Evolutionary conservation across 2,797 vertebrate species (phyloP), one percentile per base, ranked within the genome.

Genomic region (Buphagus erythrorhynchus): DNA sequence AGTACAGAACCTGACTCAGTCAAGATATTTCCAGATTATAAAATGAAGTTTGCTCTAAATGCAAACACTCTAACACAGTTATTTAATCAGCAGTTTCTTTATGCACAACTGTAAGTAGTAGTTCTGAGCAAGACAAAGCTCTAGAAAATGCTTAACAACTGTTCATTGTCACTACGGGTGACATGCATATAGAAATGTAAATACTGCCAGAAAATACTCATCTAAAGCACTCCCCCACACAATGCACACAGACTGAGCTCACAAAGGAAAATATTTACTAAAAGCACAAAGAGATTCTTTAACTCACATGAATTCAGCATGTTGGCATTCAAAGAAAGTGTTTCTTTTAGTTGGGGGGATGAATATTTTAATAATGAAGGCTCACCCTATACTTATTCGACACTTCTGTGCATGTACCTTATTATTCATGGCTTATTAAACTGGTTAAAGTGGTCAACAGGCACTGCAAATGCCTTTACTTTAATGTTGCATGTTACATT

Each of bases 401-500:
- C 75, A 79, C 59, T 96, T 95, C 61, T 61, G 40, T 90, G 69
- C 61, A 67, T 92, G 86, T 93, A 92, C 93, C 52, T 77, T 80
- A 71, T 63, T 92, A 88, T 62, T 58, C 83, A 95, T 86, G 93
- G 85, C 59, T 94, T 97, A 90, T 97, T 96, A 94, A 96, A 90
- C 94, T 88, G 76, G 79, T 90, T 42, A 68, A 95, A 97, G 55
- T 81, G 93, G 87, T 92, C 96, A 97, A 74, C 20, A 90, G 80
- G 52, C 84, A 95, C 83, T 77, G 69, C 74, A 96, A 97, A 95
- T 71, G 84, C 92, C 84, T 95, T 96, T 85, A 57, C 57, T 93
- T 92, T 96, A 97, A 97, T 97, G 97, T 95, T 92, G 61, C 91
- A 90, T 69, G 90, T 75, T 84, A 91, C 83, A 96, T 98, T 98